A percentile compares a stretch with the other conserved stretches of the same genome.
These are phyloP conservation scores for Brachylomia viminalis DNA, from an alignment of 2,888 invertebrate genomes.

Conservation along the genomic window DNA sequence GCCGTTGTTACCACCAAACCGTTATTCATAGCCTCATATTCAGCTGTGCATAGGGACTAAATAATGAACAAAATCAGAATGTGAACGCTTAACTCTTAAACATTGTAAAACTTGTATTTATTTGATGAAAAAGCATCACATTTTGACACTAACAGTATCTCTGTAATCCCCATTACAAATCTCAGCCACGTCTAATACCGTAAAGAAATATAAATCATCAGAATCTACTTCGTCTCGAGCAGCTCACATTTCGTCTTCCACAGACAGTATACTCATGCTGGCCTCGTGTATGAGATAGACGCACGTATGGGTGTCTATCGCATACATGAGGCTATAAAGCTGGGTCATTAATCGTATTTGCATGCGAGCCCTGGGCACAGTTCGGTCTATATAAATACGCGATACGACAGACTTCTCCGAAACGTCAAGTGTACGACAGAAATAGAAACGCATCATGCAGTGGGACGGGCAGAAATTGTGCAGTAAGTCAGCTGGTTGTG, in stretches of 20 bases:
- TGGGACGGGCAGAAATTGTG: constrained; percentile 36
- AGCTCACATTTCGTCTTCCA: neutral
- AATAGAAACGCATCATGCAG: constrained; percentile 70
- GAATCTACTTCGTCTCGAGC: neutral
- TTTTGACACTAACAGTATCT: neutral
- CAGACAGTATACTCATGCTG: constrained; percentile 15
- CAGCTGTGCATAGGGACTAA: neutral
- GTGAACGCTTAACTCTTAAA: neutral
- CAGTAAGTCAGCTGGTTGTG: constrained; percentile 42
- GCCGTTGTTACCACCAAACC: neutral
- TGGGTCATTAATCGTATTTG: constrained; percentile 50
- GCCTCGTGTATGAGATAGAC: no score
- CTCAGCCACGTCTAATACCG: neutral
- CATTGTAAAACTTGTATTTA: neutral
- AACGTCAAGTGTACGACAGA: constrained; percentile 68
- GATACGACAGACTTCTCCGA: constrained; percentile 73
- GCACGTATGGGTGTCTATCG: constrained; percentile 5
- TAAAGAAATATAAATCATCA: constrained; percentile 12
- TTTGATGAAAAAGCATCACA: neutral
- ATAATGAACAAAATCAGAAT: neutral
- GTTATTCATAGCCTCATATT: neutral
- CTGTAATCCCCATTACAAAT: constrained; percentile 9
- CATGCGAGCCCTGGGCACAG: constrained; percentile 57
- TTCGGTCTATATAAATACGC: constrained; percentile 66
- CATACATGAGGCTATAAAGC: constrained; percentile 39